A percentile compares a stretch with the other conserved stretches of the same genome.
phyloP scores from a whole-genome alignment of 2,113 vertebrate species.

The Puntigrus tetrazona region DNA sequence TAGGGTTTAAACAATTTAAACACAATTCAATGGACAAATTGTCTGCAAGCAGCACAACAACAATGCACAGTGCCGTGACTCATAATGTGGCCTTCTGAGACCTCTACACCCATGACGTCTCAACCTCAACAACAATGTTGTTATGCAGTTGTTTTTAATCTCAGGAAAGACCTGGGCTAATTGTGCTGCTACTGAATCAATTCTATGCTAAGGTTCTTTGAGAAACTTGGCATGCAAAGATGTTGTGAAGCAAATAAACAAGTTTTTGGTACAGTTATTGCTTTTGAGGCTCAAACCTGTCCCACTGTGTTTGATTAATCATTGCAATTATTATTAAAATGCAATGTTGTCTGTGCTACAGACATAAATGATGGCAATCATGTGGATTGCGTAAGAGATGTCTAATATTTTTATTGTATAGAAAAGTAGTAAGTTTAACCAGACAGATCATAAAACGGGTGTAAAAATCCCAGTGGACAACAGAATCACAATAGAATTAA shows the following conservation, averaged over 20 bases:
- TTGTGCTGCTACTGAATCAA: background rate
- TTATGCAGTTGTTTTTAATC: constrained; percentile 14
- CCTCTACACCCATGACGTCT: background rate
- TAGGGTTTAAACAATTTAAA: background rate
- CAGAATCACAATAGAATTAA: too few relatives aligned
- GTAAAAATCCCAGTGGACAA: too few relatives aligned
- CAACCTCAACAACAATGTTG: background rate
- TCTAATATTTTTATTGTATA: too few relatives aligned
- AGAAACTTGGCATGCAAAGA: background rate
- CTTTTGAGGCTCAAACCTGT: background rate
- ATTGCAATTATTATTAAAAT: too few relatives aligned
- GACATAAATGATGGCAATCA: too few relatives aligned
- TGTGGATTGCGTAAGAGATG: too few relatives aligned
- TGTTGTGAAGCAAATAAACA: background rate
- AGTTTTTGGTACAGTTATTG: background rate
- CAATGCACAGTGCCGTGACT: background rate
- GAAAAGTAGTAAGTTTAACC: too few relatives aligned
- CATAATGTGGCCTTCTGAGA: background rate
- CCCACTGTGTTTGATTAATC: background rate
- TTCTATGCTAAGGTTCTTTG: background rate
- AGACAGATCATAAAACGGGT: too few relatives aligned
- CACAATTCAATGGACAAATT: background rate
- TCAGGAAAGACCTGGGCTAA: background rate
- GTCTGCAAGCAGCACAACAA: background rate
- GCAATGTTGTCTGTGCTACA: too few relatives aligned